A percentile compares a stretch with the other conserved stretches of the same genome.
These are phyloP conservation scores for Tipula vernalis DNA, from an alignment of 2,888 invertebrate species.

Conservation along the genomic window DNA sequence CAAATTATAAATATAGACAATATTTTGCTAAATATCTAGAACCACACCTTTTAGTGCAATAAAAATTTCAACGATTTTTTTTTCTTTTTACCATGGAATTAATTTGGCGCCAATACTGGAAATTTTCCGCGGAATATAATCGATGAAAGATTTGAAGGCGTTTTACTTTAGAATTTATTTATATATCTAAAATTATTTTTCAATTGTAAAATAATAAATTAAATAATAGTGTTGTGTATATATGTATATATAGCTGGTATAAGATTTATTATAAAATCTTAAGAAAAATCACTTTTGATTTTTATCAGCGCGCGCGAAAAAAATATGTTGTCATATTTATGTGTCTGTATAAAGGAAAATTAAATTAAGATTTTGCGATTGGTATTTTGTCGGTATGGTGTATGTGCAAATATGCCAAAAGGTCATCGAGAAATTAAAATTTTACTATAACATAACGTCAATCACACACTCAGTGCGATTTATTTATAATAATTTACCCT, in stretches of 20 bases:
- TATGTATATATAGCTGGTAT: not conserved
- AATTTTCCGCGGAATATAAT: not conserved
- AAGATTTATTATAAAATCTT: slow-evolving; percentile 4
- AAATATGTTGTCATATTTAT: not conserved
- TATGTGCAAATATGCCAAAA: not conserved
- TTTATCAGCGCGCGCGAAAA: not conserved
- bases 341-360: not conserved
- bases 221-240: not conserved
- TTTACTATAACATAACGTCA: not conserved
- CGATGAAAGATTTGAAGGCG: slow-evolving; percentile 4
- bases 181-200: not conserved
- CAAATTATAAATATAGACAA: not conserved
- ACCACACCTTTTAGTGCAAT: not conserved
- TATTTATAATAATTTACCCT: not conserved
- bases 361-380: not conserved
- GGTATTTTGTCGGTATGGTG: not conserved
- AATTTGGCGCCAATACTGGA: not conserved
- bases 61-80: not conserved
- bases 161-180: slow-evolving; percentile 4
- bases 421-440: not conserved
- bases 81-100: not conserved
- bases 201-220: not conserved
- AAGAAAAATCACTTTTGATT: not conserved
- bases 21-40: not conserved
- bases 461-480: not conserved